Evolutionary conservation across 2,797 vertebrate species (phyloP).

Genomic region (Dendrocincla tyrannina): DNA sequence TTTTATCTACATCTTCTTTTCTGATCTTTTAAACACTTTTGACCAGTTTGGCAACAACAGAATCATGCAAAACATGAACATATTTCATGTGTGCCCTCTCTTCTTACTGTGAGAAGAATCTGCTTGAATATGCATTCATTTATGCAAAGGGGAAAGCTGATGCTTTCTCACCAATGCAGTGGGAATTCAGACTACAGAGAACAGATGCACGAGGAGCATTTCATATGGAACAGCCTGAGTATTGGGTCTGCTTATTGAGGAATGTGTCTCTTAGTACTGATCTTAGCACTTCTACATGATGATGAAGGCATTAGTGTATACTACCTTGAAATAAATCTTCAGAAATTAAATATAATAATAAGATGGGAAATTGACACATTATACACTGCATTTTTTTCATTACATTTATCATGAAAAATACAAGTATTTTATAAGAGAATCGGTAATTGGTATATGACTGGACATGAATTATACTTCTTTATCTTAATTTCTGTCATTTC

Average conservation of each 20-base stretch:
- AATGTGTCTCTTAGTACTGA: neutral
- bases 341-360: neutral
- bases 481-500: slow-evolving; percentile 71
- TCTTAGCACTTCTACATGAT: neutral
- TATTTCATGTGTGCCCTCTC: neutral
- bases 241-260: neutral
- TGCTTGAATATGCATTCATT: neutral
- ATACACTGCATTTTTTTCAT: neutral
- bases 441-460: slow-evolving; percentile 66
- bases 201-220: neutral
- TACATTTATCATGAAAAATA: slow-evolving; percentile 42
- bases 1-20: neutral
- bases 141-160: neutral
- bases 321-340: neutral
- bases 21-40: neutral
- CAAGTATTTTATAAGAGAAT: slow-evolving; percentile 43
- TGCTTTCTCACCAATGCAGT: neutral
- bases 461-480: slow-evolving; percentile 60
- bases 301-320: neutral
- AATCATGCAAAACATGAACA: neutral
- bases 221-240: neutral
- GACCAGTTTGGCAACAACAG: neutral
- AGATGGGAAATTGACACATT: neutral
- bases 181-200: neutral
- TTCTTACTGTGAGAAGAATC: neutral